These are phyloP conservation scores for Morone chrysops DNA, from an alignment of 2,113 vertebrate species.

Conservation along the genomic window DNA sequence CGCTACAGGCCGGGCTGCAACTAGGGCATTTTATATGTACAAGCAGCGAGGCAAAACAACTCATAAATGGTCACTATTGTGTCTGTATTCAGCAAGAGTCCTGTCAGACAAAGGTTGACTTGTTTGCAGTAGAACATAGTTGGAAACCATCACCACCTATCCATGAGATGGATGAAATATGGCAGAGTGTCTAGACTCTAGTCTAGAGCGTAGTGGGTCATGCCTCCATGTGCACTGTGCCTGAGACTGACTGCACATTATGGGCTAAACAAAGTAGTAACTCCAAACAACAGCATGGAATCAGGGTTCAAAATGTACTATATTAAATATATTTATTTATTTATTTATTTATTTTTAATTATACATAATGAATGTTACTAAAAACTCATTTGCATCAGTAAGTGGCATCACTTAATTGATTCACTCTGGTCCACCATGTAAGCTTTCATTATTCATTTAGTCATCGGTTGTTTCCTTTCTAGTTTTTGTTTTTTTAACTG, in stretches of 20 bases:
- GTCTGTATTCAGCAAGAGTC: conserved; percentile 7
- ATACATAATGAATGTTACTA: too few relatives aligned
- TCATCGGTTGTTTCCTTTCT: too few relatives aligned
- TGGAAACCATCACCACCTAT: not conserved
- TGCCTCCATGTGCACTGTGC: not conserved
- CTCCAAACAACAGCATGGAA: not conserved
- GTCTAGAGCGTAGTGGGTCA: not conserved
- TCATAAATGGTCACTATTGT: conserved; percentile 29
- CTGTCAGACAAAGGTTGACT: not conserved
- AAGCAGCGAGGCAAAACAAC: not conserved
- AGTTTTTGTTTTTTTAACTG: too few relatives aligned
- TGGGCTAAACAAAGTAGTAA: not conserved
- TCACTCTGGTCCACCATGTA: too few relatives aligned
- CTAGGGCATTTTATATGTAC: not conserved
- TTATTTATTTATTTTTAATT: too few relatives aligned
- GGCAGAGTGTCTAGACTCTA: not conserved
- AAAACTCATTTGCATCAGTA: too few relatives aligned
- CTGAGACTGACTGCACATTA: not conserved
- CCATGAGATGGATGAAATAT: conserved; percentile 5
- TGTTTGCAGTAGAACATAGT: conserved; percentile 11
- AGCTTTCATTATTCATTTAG: too few relatives aligned
- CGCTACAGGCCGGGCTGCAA: not conserved
- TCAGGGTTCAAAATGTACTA: not conserved
- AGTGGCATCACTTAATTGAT: too few relatives aligned
- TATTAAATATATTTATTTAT: too few relatives aligned